phyloP scores from a whole-genome alignment of 2,113 vertebrate species.

The Myanophis thanlyinensis region DNA sequence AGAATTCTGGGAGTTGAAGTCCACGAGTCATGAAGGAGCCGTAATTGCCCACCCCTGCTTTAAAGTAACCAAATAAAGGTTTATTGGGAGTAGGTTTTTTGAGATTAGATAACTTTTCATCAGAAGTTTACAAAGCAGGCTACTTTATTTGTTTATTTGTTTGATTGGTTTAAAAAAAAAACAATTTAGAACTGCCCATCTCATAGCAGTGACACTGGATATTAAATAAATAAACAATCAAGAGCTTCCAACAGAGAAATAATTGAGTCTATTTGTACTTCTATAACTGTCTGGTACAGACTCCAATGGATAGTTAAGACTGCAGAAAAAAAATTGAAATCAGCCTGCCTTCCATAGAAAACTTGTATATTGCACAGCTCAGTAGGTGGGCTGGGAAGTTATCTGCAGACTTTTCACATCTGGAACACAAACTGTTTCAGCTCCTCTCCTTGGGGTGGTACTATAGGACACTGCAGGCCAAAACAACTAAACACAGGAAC shows the following conservation, averaged over 20 bases:
- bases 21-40: no score
- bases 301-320: background rate
- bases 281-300: background rate
- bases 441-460: background rate
- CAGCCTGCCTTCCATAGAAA: background rate
- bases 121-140: background rate
- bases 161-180: background rate
- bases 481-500: background rate
- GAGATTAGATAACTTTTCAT: background rate
- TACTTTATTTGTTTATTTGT: background rate
- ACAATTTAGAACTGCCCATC: background rate
- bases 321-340: background rate
- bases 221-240: background rate
- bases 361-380: background rate
- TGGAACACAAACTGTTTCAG: background rate
- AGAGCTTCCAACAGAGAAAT: background rate
- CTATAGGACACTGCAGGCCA: background rate
- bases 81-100: background rate
- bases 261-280: background rate
- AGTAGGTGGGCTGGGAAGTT: background rate
- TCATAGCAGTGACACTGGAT: background rate
- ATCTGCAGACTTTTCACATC: background rate
- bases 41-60: no score
- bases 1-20: no score
- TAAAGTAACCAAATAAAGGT: background rate